Evolutionary conservation across 2,113 vertebrate species (phyloP), one percentile per base, ranked within the genome.

Genomic region (Stegastes partitus): DNA sequence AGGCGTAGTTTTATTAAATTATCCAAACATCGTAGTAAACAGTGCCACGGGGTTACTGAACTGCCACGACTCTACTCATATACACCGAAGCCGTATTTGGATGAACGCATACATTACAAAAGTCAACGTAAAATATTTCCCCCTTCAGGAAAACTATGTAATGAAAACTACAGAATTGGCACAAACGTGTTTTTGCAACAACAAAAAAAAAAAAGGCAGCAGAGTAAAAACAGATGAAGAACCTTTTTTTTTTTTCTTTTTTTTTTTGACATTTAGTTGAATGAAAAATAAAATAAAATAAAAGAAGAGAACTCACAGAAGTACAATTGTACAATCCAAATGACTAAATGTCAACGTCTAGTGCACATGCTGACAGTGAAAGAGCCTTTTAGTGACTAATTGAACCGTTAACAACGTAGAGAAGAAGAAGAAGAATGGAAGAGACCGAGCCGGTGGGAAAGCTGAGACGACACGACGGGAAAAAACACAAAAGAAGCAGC

Each of bases 1-100:
- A 83, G 68, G 71, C 86, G 79, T 78, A 47, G 73, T 94, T 94
- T n/a, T 94, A 94, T 94, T 94, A 73, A 92, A 88, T 90, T 84
- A 92, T 87, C 85, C 90, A 90, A 92, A 92, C 81, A 87, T 79
- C 79, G 31, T 34, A 73, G 90, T 91, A 84, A 89, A 90, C 87
- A 90, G 90, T 82, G 90, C 83, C 89, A 91, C 9, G 55, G 74
- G 66, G 71, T 80, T 79, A 81, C 58, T 47, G 68, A 68, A 68
- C 69, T 54, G 74, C 65, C 34, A 53, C 77, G 72, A 85, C 73
- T 82, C 82, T 84, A 86, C 81, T 86, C 77, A 74, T 67, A 65
- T 85, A 87, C 81, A 85, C 23, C 63, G 9, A 88, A 84, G 64
- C 86, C 83, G 87, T 71, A 87, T 88, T 58, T 89, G 79, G 81